Percentiles rank a stretch among this genome's conserved stretches.
These are phyloP conservation scores for Protobothrops mucrosquamatus DNA, from an alignment of 2,113 vertebrate genomes.

Conservation along the genomic window DNA sequence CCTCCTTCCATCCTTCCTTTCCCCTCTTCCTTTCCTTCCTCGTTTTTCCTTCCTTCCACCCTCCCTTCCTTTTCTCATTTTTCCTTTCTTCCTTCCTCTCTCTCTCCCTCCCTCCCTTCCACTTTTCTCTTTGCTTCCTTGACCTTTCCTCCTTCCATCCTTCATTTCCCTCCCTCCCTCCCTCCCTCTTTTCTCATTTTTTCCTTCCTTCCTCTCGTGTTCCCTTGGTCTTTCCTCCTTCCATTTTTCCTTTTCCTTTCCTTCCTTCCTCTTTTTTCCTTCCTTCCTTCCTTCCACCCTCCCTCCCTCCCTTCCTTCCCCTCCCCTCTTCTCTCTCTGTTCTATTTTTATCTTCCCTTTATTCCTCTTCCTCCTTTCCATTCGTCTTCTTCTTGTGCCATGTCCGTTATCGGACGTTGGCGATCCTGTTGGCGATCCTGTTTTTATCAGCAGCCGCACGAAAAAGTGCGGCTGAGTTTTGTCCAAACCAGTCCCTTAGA, in stretches of 20 bases:
- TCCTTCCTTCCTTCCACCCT: neutral
- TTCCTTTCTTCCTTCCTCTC: too few species aligned
- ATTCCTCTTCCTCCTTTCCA: neutral
- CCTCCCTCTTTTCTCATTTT: accelerated
- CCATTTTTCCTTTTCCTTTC: neutral
- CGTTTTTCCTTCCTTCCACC: neutral
- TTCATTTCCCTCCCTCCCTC: slow-evolving; percentile 1
- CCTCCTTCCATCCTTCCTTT: too few species aligned
- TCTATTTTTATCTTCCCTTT: neutral
- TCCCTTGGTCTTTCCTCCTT: too few species aligned
- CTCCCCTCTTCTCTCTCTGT: slow-evolving; percentile 5
- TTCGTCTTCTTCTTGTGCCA: neutral
- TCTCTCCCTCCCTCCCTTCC: too few species aligned
- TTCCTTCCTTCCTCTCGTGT: slow-evolving; percentile 17
- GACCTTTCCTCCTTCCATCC: neutral
- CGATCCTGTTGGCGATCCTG: too few species aligned
- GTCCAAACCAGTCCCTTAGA: too few species aligned
- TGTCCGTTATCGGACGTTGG: too few species aligned
- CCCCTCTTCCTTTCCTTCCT: too few species aligned
- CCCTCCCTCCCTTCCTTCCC: neutral
- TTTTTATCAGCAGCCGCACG: too few species aligned
- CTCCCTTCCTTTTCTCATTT: too few species aligned
- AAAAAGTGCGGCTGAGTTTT: too few species aligned
- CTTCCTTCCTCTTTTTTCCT: slow-evolving; percentile 4
- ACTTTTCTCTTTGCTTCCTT: too few species aligned